phyloP scores from a whole-genome alignment of 2,797 vertebrate genomes.

The Myiothlypis coronata region DNA sequence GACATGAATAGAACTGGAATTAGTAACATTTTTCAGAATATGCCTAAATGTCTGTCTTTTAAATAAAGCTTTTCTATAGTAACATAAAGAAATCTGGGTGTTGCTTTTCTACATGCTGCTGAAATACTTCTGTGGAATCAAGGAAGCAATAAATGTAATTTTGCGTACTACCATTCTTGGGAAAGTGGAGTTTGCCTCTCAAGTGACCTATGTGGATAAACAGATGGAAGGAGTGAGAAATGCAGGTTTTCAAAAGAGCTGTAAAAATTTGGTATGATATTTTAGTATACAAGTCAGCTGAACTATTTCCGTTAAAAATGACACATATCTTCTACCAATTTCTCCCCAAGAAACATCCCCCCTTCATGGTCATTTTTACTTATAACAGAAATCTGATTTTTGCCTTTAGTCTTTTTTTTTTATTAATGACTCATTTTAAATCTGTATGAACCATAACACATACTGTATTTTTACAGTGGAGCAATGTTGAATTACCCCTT shows the following conservation, averaged over 20 bases:
- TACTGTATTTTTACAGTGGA: not conserved
- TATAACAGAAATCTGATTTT: not conserved
- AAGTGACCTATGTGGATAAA: not conserved
- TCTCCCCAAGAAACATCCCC: not conserved
- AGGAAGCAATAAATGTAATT: not conserved
- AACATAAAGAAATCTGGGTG: not conserved
- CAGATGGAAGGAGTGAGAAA: not conserved
- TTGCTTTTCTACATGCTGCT: not conserved
- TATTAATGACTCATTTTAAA: not conserved
- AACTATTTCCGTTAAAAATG: not conserved
- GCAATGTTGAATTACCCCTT: not conserved
- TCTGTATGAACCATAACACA: not conserved
- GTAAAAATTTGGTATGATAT: not conserved
- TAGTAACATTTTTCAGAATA: not conserved
- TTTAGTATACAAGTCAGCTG: not conserved
- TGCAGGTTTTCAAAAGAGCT: not conserved
- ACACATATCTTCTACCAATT: not conserved
- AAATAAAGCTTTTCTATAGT: not conserved
- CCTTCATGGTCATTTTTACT: not conserved
- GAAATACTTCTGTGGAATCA: not conserved
- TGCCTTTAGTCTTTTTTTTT: not conserved
- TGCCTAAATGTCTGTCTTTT: not conserved
- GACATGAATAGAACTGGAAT: not conserved
- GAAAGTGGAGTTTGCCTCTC: not conserved
- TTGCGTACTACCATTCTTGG: not conserved